A percentile compares a stretch with the other conserved stretches of the same genome.
Evolutionary conservation across 2,797 vertebrate species (phyloP).

Genomic region (Spinibarbus caldwelli): DNA sequence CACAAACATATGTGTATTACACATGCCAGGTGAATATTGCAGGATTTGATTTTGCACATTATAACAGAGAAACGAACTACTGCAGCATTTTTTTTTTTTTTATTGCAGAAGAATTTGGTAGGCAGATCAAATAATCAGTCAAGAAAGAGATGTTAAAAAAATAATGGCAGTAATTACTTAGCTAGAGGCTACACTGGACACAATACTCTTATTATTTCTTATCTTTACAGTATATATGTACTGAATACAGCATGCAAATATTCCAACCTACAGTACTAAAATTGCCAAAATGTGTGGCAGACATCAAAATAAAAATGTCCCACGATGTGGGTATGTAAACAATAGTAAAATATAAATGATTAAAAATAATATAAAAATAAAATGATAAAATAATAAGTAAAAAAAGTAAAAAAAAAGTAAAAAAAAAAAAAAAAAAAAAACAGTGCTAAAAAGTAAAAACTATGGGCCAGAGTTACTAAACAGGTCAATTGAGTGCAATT

Average conservation of each 20-base stretch:
- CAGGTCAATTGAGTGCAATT: too few species aligned
- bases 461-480: too few species aligned
- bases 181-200: background rate
- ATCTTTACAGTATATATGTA: background rate
- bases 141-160: background rate
- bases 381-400: background rate
- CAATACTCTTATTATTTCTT: background rate
- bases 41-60: background rate
- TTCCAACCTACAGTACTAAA: background rate
- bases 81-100: background rate
- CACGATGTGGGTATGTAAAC: background rate
- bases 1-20: constrained; percentile 30
- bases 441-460: too few species aligned
- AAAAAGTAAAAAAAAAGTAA: too few species aligned
- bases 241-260: background rate
- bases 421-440: background rate
- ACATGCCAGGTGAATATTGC: background rate
- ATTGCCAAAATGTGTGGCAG: background rate
- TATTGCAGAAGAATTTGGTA: background rate
- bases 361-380: background rate
- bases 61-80: background rate
- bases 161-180: background rate
- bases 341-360: background rate
- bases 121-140: background rate
- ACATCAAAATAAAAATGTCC: background rate